Conservation (phyloP, 2,888 invertebrate genomes). For the Apodemia duryi region DNA sequence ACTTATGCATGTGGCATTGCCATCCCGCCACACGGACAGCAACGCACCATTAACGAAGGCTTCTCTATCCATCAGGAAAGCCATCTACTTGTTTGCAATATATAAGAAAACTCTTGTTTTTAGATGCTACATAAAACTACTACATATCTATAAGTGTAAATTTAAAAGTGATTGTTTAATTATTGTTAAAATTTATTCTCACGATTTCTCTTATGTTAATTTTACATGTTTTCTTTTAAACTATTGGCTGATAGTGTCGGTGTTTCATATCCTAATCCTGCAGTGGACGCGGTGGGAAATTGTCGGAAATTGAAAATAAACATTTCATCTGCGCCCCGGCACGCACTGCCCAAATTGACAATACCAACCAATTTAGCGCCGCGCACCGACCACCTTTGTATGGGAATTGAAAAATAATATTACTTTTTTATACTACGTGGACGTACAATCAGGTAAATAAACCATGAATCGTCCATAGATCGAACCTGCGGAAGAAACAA, state of each 20-base stretch:
- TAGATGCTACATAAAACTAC: too few species aligned
- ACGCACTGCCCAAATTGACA: conserved; percentile 80
- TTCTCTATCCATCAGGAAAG: too few species aligned
- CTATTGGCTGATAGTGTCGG: conserved; percentile 44
- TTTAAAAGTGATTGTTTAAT: too few species aligned
- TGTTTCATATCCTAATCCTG: conserved; percentile 67
- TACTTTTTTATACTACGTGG: conserved; percentile 59
- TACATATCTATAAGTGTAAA: too few species aligned
- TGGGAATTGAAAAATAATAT: conserved; percentile 79
- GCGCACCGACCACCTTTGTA: conserved; percentile 76
- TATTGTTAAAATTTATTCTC: too few species aligned
- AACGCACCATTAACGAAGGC: too few species aligned
- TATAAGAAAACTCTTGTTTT: too few species aligned
- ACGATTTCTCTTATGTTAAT: too few species aligned
- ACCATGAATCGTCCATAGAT: conserved; percentile 48
- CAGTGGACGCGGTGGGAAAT: conserved; percentile 64
- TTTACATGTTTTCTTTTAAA: conserved; percentile 30
- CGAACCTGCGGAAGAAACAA: conserved; percentile 20
- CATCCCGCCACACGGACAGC: too few species aligned
- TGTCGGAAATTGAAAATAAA: conserved; percentile 79
- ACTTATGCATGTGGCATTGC: too few species aligned
- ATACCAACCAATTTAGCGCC: conserved; percentile 76
- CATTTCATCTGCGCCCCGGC: conserved; percentile 75
- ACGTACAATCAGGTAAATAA: conserved; percentile 70
- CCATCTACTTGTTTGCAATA: too few species aligned